Conservation (phyloP, 2,888 invertebrate species). For the Teleiodes luculella region DNA sequence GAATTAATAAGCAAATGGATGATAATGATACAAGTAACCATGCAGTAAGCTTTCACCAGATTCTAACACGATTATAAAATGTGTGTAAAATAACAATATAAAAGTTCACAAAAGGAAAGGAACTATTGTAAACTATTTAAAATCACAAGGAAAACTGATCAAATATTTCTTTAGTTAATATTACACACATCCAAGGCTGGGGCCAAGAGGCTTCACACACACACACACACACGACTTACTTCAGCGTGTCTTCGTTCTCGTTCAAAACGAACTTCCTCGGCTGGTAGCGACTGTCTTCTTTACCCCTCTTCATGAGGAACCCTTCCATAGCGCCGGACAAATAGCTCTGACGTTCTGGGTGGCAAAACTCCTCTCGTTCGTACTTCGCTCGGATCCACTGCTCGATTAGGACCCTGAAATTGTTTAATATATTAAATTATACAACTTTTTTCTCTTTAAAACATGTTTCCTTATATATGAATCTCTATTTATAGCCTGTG, state of each 20-base stretch:
- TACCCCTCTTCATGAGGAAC: constrained; percentile 91
- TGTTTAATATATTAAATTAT: constrained; percentile 56
- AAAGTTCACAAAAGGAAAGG: neutral
- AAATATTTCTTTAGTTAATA: too few relatives aligned
- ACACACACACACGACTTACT: constrained; percentile 54
- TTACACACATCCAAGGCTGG: neutral
- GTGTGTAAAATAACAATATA: constrained; percentile 1
- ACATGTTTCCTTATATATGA: too few relatives aligned
- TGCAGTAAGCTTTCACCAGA: constrained; percentile 8
- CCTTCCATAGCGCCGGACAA: constrained; percentile 90
- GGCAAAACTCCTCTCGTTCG: constrained; percentile 91
- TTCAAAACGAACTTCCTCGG: constrained; percentile 89
- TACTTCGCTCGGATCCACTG: constrained; percentile 96
- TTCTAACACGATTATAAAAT: neutral
- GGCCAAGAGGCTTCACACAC: neutral
- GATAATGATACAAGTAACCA: constrained; percentile 10
- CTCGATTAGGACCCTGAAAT: constrained; percentile 89
- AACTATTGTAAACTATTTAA: too few relatives aligned
- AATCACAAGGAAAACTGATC: too few relatives aligned
- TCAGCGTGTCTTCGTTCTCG: constrained; percentile 88
- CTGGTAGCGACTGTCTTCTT: constrained; percentile 91
- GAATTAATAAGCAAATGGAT: constrained; percentile 14
- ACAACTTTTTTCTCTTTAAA: neutral
- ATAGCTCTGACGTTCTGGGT: constrained; percentile 88
- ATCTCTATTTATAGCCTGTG: too few relatives aligned